Percentiles rank a stretch among this genome's conserved stretches.
Evolutionary conservation across 2,113 vertebrate genomes (phyloP).

Genomic region (Dasyornis broadbenti): DNA sequence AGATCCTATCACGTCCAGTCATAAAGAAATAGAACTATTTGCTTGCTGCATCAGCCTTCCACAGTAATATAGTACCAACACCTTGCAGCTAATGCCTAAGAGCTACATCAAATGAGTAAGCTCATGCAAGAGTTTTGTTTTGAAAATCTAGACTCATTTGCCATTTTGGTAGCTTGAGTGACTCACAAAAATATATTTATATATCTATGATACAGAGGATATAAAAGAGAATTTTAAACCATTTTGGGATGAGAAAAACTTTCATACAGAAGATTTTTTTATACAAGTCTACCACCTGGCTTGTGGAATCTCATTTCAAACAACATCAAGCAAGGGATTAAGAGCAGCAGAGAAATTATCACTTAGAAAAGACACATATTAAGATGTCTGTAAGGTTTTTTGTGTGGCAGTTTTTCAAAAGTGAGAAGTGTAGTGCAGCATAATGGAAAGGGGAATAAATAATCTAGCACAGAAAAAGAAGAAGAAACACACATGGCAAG

Average conservation of each 20-base stretch:
- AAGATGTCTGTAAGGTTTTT: background rate
- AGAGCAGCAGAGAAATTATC: background rate
- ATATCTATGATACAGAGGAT: background rate
- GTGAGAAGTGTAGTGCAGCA: background rate
- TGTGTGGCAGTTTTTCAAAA: background rate
- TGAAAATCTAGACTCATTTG: background rate
- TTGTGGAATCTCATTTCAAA: background rate
- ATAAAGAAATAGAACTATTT: background rate
- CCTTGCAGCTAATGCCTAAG: background rate
- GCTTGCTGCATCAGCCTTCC: background rate
- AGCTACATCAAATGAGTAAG: background rate
- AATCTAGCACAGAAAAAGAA: background rate
- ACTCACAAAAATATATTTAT: background rate
- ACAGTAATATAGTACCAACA: background rate
- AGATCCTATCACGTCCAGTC: background rate
- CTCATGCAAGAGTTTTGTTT: background rate
- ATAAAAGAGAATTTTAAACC: background rate
- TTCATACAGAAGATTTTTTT: background rate
- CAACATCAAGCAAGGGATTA: background rate
- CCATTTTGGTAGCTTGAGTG: background rate
- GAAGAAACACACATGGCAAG: background rate
- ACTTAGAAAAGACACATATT: background rate
- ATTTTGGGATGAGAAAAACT: background rate
- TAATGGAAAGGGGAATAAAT: background rate
- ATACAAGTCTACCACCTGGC: background rate